Base-by-base conservation (phyloP, 2,113 vertebrate genomes). In the Morone saxatilis region DNA sequence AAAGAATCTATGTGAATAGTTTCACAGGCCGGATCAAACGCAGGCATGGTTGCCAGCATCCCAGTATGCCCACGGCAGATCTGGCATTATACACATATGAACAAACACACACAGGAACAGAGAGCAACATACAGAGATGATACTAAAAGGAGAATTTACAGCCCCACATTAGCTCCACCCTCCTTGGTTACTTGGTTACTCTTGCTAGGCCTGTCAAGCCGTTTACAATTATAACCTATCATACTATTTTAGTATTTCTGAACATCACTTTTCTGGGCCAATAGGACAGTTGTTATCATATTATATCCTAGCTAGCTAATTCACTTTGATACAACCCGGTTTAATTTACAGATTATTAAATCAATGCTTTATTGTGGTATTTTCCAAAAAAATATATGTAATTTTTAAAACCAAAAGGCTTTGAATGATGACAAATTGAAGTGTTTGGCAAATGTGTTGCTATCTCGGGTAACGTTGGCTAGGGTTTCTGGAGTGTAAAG, bases 11-110 rank as follows among this genome's bases (percentile, higher is more conserved):
- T 47, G 61, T 71, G 40, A 71, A 48, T 59, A 10, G 25, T 74
- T 70, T 83, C 76, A 68, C 62, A 76, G 78, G 76, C 57, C 68
- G 82, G 79, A 93, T 89, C 87, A 91, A 89, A 92, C 31, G 65
- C 63, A 59, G 62, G 68, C 40, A 14, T 17, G n/a, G 36, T n/a
- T 83, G 80, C 88, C 80, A 86, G 76, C 16, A 69, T 74, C 84
- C 70, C 45, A 14, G 66, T 76, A 63, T 50, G 77, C 79, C 76
- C 47, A 47, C 17, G 7, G 70, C 45, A 73, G 73, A 70, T 71
- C 84, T 88, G 70, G 66, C 71, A 60, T 31, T 31, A 48, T 36
- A 75, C 56, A 36, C 62, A 63, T 7, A 22, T 47, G 13, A 56
- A 72, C 36, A 40, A 7, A 53, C 19, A 76, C 6, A 76, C n/a